Conservation (phyloP, 2,113 vertebrate species). For the Mionectes macconnelli region DNA sequence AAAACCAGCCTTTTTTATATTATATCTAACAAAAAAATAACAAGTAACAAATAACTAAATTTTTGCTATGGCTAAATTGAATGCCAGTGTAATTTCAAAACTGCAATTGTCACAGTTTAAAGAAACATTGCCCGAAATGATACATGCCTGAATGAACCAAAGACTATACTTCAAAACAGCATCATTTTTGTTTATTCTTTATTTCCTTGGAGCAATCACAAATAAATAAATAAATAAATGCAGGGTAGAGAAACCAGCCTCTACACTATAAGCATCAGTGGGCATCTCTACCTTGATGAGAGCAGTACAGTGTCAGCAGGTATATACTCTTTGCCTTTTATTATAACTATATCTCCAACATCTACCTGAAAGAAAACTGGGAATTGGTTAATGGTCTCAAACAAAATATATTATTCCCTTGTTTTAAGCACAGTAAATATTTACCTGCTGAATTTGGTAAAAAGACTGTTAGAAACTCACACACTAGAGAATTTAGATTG, state of each 20-base stretch:
- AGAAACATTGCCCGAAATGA: neutral
- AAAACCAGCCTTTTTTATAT: neutral
- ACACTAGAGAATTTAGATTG: neutral
- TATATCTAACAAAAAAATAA: neutral
- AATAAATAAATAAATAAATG: conserved; percentile 64
- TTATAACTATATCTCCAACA: conserved; percentile 97
- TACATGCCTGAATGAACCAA: neutral
- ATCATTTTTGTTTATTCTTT: conserved; percentile 79
- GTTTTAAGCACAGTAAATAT: conserved; percentile 48
- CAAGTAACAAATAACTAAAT: neutral
- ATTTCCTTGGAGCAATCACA: conserved; percentile 84
- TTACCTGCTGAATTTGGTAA: conserved; percentile 27
- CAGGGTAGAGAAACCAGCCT: conserved; percentile 83
- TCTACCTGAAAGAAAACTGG: conserved; percentile 96
- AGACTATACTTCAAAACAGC: conserved; percentile 30
- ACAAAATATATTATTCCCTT: conserved; percentile 59
- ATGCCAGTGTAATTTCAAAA: neutral
- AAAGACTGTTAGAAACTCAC: neutral
- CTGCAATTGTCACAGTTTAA: neutral
- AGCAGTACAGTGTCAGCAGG: conserved; percentile 96
- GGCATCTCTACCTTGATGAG: conserved; percentile 93
- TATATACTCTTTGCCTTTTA: conserved; percentile 96
- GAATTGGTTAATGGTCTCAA: conserved; percentile 84
- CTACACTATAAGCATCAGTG: conserved; percentile 78
- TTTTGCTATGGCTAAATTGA: neutral